Conservation (phyloP, 2,797 vertebrate species). For the Gymnoscopelus braueri region DNA sequence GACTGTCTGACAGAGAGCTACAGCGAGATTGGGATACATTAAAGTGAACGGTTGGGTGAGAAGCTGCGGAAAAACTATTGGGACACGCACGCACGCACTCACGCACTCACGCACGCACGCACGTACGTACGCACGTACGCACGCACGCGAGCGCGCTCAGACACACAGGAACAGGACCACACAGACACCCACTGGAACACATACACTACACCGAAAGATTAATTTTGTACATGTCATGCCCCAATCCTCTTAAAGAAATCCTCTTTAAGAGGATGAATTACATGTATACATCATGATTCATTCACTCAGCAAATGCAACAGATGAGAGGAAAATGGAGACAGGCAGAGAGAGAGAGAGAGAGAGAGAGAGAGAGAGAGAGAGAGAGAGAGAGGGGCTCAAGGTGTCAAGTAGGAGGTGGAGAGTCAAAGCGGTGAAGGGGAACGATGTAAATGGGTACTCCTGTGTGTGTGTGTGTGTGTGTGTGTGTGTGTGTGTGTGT, state of each 20-base stretch:
- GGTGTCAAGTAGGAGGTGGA: background rate
- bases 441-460: background rate
- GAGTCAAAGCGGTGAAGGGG: background rate
- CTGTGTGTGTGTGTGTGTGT: slow-evolving; percentile 3
- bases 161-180: background rate
- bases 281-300: slow-evolving; percentile 32
- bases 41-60: background rate
- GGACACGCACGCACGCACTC: background rate
- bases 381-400: background rate
- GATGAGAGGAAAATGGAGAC: background rate
- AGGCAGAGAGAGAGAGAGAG: background rate
- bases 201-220: slow-evolving; percentile 24
- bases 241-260: slow-evolving; percentile 43
- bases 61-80: background rate
- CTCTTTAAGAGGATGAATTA: slow-evolving; percentile 43
- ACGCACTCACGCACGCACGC: background rate
- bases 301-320: background rate
- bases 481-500: slow-evolving; percentile 16
- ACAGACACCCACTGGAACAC: background rate
- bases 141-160: no score
- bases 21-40: no score
- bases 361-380: slow-evolving; percentile 5
- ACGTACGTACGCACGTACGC: no score
- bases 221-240: slow-evolving; percentile 14
- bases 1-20: no score